Evolutionary conservation across 2,797 vertebrate genomes (phyloP), one percentile per base, ranked within the genome.

Genomic region (Phalanger gymnotis): DNA sequence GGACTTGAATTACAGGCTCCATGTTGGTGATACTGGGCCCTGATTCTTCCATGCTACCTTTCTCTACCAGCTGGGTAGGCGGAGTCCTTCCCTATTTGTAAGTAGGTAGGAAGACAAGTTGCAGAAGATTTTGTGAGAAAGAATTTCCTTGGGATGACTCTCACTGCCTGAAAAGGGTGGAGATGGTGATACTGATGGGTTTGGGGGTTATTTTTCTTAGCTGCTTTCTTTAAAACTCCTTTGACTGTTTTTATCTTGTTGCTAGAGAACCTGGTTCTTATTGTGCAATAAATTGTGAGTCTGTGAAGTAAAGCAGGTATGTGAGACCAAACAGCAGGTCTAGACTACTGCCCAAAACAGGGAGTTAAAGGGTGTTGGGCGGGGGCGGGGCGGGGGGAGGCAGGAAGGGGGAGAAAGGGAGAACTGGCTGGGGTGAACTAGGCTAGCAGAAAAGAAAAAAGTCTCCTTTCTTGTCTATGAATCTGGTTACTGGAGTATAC

Each of bases 181-280:
- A 51, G 19, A 87, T 87, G 40, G 40, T 87, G 73, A 87, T 87
- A 87, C 10, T 57, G 81, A 40, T 57, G 53, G 90, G 53, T 73
- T 95, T 90, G 34, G 25, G 52, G 55, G 34, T 93, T 56, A 47
- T 66, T 89, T 87, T 34, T 96, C 91, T 47, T 93, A 91, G 55
- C 13, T 87, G 40, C 22, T 87, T 87, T 87, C 73, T 87, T 58
- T 93, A 40, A 89, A 89, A 52, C 0, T n/a, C 31, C 54, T 90
- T 93, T 91, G 53, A 16, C 30, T 92, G 27, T 92, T 92, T 96
- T 40, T 25, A 47, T 73, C 11, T 53, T 92, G 31, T 54, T 52
- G 54, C 55, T 90, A 95, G 92, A 54, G 22, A 16, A 91, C 66
- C 92, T 92, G 57, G 40, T 27, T 81, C 40, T 91, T 73, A n/a